Percentiles rank a stretch among this genome's conserved stretches.
These are phyloP conservation scores for Chalcis sispes DNA, from an alignment of 2,888 invertebrate genomes.

Conservation along the genomic window DNA sequence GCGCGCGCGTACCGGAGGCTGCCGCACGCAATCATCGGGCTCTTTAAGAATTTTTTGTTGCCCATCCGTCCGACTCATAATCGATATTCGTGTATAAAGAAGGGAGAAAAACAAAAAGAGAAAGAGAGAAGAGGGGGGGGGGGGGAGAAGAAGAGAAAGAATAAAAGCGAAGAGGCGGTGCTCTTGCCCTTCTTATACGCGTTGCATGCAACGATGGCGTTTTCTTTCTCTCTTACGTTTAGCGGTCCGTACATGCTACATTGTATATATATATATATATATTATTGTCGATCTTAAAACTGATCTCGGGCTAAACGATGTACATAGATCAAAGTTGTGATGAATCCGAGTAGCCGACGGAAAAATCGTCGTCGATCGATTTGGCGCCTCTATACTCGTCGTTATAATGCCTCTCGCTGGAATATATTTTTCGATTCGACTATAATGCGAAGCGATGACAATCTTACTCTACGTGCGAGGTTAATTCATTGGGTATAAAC, in stretches of 20 bases:
- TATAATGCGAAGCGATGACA: constrained; percentile 71
- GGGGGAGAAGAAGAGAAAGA: not conserved
- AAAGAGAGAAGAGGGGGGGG: not conserved
- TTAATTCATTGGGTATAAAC: not conserved
- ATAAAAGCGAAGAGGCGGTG: constrained; percentile 37
- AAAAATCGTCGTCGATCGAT: constrained; percentile 74
- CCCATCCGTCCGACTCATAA: constrained; percentile 5
- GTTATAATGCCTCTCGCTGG: constrained; percentile 75
- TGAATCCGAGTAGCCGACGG: too few relatives aligned
- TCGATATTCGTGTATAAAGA: constrained; percentile 23
- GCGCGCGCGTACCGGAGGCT: too few relatives aligned
- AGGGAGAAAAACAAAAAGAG: not conserved
- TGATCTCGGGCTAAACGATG: too few relatives aligned
- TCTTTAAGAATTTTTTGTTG: constrained; percentile 39
- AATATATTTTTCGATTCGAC: constrained; percentile 74
- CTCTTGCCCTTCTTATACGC: not conserved
- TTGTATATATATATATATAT: too few relatives aligned
- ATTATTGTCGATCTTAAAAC: too few relatives aligned
- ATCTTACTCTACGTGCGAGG: constrained; percentile 57
- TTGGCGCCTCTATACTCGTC: constrained; percentile 76
- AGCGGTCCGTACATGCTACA: too few relatives aligned
- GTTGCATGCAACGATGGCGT: not conserved
- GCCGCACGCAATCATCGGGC: constrained; percentile 38
- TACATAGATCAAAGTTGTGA: too few relatives aligned
- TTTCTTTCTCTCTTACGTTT: not conserved